Percentiles rank a stretch among this genome's conserved stretches.
Conservation (phyloP, 2,113 vertebrate species). For the Oxyura jamaicensis region DNA sequence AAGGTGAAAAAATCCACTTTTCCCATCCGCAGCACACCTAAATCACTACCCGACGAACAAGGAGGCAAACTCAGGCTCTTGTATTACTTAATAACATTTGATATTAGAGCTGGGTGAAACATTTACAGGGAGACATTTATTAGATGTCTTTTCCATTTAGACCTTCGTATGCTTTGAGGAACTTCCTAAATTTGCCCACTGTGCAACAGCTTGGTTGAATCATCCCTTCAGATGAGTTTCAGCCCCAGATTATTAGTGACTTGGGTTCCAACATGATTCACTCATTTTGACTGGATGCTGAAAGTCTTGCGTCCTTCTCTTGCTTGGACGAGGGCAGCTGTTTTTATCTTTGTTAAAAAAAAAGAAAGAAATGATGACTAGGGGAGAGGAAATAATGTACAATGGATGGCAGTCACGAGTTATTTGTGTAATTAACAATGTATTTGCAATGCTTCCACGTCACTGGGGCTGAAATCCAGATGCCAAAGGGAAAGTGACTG, state of each 20-base stretch:
- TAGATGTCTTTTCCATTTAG: background rate
- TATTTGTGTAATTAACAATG: slow-evolving; percentile 23
- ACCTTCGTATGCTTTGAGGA: background rate
- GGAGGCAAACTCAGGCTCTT: background rate
- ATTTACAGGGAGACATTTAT: background rate
- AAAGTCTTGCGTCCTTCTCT: background rate
- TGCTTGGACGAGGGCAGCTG: background rate
- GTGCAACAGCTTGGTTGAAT: background rate
- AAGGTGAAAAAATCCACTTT: background rate
- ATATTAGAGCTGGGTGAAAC: background rate
- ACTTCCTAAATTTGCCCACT: slow-evolving; percentile 9
- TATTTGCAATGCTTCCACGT: background rate
- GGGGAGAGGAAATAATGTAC: slow-evolving; percentile 9
- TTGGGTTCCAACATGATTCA: background rate
- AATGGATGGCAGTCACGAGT: background rate
- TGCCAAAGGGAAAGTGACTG: background rate
- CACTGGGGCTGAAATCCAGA: slow-evolving; percentile 1
- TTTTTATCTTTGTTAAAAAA: slow-evolving; percentile 28
- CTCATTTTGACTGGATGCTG: background rate
- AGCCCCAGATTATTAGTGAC: background rate
- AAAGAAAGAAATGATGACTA: background rate
- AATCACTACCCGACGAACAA: background rate
- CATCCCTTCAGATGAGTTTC: background rate
- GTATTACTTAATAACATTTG: background rate
- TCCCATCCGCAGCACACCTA: background rate